Percentiles rank a stretch among this genome's conserved stretches.
phyloP scores from a whole-genome alignment of 2,113 vertebrate species.

The Pteruthius melanotis region DNA sequence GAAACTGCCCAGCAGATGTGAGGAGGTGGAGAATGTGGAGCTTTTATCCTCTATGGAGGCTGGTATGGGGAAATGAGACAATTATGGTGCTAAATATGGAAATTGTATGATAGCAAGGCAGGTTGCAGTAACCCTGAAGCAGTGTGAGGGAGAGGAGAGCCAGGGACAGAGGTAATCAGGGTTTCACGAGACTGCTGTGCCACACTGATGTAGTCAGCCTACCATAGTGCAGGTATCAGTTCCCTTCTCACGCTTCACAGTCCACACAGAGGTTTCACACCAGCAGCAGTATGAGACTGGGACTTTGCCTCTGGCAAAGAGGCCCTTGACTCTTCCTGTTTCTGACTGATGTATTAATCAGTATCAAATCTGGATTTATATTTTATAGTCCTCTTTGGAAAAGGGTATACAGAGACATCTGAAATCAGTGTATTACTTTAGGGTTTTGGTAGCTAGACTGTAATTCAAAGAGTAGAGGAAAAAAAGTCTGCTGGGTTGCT shows the following conservation, averaged over 20 bases:
- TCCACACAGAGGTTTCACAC: not conserved
- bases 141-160: not conserved
- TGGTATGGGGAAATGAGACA: not conserved
- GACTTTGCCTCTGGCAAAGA: not conserved
- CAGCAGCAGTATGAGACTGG: not conserved
- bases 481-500: not conserved
- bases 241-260: not conserved
- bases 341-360: not conserved
- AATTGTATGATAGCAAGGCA: not conserved
- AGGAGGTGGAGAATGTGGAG: not conserved
- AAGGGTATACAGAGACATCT: not conserved
- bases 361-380: not conserved
- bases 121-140: not conserved
- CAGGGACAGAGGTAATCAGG: not conserved
- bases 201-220: accelerated
- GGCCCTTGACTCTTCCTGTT: not conserved
- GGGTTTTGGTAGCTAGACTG: not conserved
- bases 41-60: not conserved
- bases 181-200: not conserved
- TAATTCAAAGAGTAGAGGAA: not conserved
- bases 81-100: not conserved
- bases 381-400: not conserved
- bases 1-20: not conserved
- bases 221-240: accelerated
- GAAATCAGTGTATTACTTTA: not conserved